Conservation (phyloP, 2,797 vertebrate species). For the Lemur catta region DNA sequence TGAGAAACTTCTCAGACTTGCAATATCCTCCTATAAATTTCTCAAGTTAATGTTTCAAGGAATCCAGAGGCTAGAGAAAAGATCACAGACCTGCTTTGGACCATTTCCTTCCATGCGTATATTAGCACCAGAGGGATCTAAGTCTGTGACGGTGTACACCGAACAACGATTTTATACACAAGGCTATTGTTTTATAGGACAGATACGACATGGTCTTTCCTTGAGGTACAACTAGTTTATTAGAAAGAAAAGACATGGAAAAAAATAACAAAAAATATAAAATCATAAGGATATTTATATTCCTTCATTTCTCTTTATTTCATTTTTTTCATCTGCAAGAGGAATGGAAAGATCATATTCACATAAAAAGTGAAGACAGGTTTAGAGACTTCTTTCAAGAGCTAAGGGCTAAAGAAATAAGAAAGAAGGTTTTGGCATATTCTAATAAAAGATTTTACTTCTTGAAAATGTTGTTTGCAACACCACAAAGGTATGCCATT, state of each 20-base stretch:
- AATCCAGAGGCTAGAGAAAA: neutral
- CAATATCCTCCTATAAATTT: neutral
- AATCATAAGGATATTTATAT: neutral
- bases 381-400: neutral
- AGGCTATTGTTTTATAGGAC: too few relatives aligned
- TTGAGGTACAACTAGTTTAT: neutral
- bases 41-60: neutral
- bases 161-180: neutral
- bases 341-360: neutral
- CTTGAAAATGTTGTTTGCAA: conserved; percentile 37
- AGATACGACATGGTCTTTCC: neutral
- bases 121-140: neutral
- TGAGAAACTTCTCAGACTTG: neutral
- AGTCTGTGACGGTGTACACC: fast-evolving
- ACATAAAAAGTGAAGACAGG: neutral
- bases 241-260: neutral
- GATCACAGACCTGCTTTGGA: neutral
- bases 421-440: neutral
- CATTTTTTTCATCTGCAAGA: neutral
- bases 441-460: conserved; percentile 25
- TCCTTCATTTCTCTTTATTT: neutral
- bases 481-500: conserved; percentile 30
- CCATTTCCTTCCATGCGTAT: neutral
- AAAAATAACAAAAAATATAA: neutral
- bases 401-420: neutral